Base-by-base conservation (phyloP, 2,113 vertebrate genomes). In the Chaetops frenatus region DNA sequence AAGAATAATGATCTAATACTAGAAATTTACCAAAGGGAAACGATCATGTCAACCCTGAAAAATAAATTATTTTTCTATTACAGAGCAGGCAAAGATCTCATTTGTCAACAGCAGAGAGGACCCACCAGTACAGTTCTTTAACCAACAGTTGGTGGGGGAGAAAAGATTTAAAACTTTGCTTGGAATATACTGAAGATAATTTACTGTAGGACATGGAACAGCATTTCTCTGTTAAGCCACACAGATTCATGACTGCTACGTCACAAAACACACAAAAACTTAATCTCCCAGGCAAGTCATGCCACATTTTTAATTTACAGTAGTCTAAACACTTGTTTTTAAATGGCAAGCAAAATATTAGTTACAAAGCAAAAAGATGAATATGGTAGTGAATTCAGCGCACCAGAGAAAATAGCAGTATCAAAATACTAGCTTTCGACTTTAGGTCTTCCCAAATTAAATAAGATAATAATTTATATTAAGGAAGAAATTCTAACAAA, bases 131-230 rank as follows among this genome's bases (percentile, higher is more conserved):
- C 28, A 61, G 17, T 19, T 58, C n/a, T 69, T 90, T 31, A 72
- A 56, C 2, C 8, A 61, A 36, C 5, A 80, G 35, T 0, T 10
- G 5, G 6, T 2, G 3, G 3, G 3, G 25, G 9, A 2, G 10
- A 35, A 51, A 25, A 88, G 15, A n/a, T 85, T 81, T 76, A 81
- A 72, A 85, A 85, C 36, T 74, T 70, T 67, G 47, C n/a, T 65
- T 50, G 93, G 58, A 50, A 54, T 62, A 53, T 35, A 44, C 54
- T 18, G 47, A 58, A 62, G 1, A 3, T 6, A 36, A 47, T 76
- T 80, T 83, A 29, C 11, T 56, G 33, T 8, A 31, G 16, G 25
- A 76, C 24, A 38, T 0, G 2, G 29, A 88, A 38, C 4, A 70
- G 38, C 21, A 48, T 38, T n/a, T 62, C 70, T 65, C 66, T 28